Conservation (phyloP, 2,797 vertebrate genomes). For the Tapera naevia region DNA sequence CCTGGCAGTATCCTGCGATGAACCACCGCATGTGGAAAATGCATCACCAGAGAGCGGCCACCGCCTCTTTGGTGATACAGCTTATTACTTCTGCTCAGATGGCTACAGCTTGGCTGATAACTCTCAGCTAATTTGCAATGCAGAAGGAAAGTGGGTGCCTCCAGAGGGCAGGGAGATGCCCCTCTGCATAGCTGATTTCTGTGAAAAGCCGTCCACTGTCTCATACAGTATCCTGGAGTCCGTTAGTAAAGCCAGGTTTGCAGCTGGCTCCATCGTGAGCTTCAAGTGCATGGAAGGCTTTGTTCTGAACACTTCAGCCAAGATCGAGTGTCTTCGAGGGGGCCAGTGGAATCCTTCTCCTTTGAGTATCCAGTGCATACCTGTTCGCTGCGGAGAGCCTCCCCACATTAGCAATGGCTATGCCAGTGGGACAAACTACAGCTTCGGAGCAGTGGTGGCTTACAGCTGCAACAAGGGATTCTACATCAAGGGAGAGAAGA, state of each 20-base stretch:
- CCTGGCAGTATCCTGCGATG: slow-evolving; percentile 92
- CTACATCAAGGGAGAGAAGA: slow-evolving; percentile 94
- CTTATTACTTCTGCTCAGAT: slow-evolving; percentile 93
- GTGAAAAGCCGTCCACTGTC: slow-evolving; percentile 85
- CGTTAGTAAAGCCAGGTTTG: slow-evolving; percentile 87
- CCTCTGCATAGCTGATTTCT: slow-evolving; percentile 93
- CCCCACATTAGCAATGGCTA: slow-evolving; percentile 86
- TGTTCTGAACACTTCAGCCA: slow-evolving; percentile 89
- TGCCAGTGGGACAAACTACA: slow-evolving; percentile 90
- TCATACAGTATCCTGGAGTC: slow-evolving; percentile 92
- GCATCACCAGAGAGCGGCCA: slow-evolving; percentile 90
- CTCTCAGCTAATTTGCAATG: slow-evolving; percentile 89
- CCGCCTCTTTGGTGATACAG: slow-evolving; percentile 90
- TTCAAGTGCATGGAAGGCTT: slow-evolving; percentile 98
- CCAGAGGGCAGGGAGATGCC: slow-evolving; percentile 83
- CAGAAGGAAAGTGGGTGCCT: slow-evolving; percentile 91
- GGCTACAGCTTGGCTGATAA: slow-evolving; percentile 92
- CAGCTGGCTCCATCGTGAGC: slow-evolving; percentile 86
- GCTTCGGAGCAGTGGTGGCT: slow-evolving; percentile 93
- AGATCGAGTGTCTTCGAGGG: slow-evolving; percentile 88
- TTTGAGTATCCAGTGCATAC: slow-evolving; percentile 86
- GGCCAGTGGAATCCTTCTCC: slow-evolving; percentile 91
- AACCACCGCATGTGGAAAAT: slow-evolving; percentile 89
- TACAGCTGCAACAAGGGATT: slow-evolving; percentile 94
- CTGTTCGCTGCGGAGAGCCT: slow-evolving; percentile 91